Percentiles rank a stretch among this genome's conserved stretches.
Evolutionary conservation across 2,888 invertebrate species (phyloP).

Genomic region (Platerodrilus igneus): DNA sequence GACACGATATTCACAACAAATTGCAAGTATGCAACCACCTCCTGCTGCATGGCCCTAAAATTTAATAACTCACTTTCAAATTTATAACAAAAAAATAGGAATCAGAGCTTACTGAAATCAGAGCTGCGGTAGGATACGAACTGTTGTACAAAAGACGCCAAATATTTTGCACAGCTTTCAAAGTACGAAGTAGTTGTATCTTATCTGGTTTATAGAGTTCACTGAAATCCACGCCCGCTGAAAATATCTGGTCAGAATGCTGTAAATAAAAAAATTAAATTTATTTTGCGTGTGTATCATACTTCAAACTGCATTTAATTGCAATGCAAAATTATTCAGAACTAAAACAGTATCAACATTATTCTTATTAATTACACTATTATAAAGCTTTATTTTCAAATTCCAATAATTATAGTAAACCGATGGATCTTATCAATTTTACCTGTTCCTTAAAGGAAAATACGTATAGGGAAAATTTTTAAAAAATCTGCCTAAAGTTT

Average conservation of each 20-base stretch:
- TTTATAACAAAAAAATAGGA: background rate
- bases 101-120: conserved; percentile 66
- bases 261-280: conserved; percentile 38
- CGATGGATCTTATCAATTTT: too few relatives aligned
- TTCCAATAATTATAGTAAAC: too few relatives aligned
- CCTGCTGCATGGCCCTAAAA: conserved; percentile 77
- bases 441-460: too few relatives aligned
- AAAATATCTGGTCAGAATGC: conserved; percentile 69
- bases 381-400: too few relatives aligned
- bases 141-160: conserved; percentile 76
- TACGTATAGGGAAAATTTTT: too few relatives aligned
- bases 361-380: too few relatives aligned
- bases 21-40: conserved; percentile 75
- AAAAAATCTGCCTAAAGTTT: too few relatives aligned
- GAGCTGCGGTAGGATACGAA: conserved; percentile 69
- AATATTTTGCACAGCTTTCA: conserved; percentile 71
- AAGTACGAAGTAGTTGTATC: conserved; percentile 64
- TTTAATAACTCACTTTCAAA: background rate
- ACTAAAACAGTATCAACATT: too few relatives aligned
- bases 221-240: conserved; percentile 78
- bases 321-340: too few relatives aligned
- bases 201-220: conserved; percentile 81
- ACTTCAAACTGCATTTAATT: too few relatives aligned
- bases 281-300: background rate
- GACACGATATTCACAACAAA: conserved; percentile 78